These are phyloP conservation scores for Hecatera dysodea DNA, from an alignment of 2,888 invertebrate species.

Conservation along the genomic window DNA sequence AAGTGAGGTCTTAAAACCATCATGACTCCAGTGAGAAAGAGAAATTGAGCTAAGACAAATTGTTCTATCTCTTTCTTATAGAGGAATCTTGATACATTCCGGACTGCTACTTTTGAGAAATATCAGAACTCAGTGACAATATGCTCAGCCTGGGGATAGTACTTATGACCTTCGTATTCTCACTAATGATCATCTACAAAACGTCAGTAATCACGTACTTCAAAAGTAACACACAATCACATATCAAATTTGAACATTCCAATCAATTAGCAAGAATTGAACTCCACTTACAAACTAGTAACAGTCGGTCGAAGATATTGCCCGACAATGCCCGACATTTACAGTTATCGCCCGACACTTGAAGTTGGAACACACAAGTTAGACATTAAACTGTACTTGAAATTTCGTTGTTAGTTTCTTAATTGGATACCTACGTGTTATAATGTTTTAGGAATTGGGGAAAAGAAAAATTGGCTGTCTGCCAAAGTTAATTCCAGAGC, in stretches of 20 bases:
- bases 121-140: no score
- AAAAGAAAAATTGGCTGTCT: conserved; percentile 22
- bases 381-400: conserved; percentile 35
- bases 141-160: no score
- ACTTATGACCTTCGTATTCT: no score
- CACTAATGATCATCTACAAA: not conserved
- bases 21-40: no score
- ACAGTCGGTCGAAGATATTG: conserved; percentile 10
- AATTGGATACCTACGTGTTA: conserved; percentile 38
- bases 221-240: not conserved
- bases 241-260: not conserved
- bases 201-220: not conserved
- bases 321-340: not conserved
- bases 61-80: no score
- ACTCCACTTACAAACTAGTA: conserved; percentile 34
- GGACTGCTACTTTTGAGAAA: no score
- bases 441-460: not conserved
- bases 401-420: conserved; percentile 32
- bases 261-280: conserved; percentile 32
- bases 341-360: conserved; percentile 16
- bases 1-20: no score
- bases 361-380: conserved; percentile 18
- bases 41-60: no score
- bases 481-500: conserved; percentile 17
- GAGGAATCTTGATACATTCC: no score